Evolutionary conservation across 2,797 vertebrate species (phyloP).

Genomic region (Sebastiscus tertius): DNA sequence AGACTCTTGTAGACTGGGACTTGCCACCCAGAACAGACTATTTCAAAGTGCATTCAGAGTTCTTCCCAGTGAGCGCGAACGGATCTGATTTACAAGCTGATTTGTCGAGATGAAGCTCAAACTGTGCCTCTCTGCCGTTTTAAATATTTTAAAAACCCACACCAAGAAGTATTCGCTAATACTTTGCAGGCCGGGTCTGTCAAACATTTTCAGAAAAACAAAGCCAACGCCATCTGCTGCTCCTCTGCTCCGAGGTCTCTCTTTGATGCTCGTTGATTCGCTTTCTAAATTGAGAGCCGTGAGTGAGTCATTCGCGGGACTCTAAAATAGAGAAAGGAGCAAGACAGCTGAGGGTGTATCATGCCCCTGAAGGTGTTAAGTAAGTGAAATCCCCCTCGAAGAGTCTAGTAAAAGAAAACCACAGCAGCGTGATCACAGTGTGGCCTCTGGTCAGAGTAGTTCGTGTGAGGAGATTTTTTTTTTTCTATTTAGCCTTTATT

Average conservation of each 20-base stretch:
- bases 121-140: constrained; percentile 13
- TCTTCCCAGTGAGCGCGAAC: constrained; percentile 1
- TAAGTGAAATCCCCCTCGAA: constrained; percentile 14
- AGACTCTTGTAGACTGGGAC: background rate
- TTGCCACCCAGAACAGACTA: background rate
- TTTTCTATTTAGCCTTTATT: background rate
- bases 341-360: constrained; percentile 39
- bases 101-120: constrained; percentile 11
- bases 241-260: constrained; percentile 46
- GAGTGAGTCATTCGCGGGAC: constrained; percentile 54
- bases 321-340: constrained; percentile 48
- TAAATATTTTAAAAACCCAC: constrained; percentile 7
- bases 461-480: background rate
- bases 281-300: constrained; percentile 56
- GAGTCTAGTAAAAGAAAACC: constrained; percentile 11
- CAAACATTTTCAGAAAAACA: constrained; percentile 33
- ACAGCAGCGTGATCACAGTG: background rate
- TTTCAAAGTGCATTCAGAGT: constrained; percentile 2
- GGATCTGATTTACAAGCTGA: constrained; percentile 15
- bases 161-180: background rate
- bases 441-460: background rate
- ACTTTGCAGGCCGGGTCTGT: constrained; percentile 25
- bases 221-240: constrained; percentile 50
- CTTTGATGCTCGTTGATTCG: constrained; percentile 42
- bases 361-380: constrained; percentile 49